A percentile compares a stretch with the other conserved stretches of the same genome.
Evolutionary conservation across 2,113 vertebrate genomes (phyloP).

Genomic region (Lepisosteus oculatus): DNA sequence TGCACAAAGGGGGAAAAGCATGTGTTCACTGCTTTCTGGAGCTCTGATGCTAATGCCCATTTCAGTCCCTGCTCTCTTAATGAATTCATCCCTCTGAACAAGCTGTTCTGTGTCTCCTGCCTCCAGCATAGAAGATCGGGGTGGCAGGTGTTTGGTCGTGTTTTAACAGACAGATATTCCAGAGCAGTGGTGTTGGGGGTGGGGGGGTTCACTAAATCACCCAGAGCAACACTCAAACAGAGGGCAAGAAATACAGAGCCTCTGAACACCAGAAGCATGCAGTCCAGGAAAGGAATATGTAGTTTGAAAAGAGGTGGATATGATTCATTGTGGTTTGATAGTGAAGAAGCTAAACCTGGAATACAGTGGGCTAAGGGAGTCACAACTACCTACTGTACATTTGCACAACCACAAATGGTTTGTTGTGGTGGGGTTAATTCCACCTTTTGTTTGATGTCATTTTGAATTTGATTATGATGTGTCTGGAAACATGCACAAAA

Average conservation of each 20-base stretch:
- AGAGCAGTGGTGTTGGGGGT: not conserved
- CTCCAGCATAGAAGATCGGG: not conserved
- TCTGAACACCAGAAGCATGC: not conserved
- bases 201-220: not conserved
- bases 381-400: too few relatives aligned
- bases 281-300: not conserved
- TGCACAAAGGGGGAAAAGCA: too few relatives aligned
- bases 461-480: too few relatives aligned
- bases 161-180: not conserved
- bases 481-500: too few relatives aligned
- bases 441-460: too few relatives aligned
- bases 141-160: not conserved
- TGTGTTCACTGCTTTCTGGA: not conserved
- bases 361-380: too few relatives aligned
- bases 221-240: not conserved
- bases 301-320: too few relatives aligned
- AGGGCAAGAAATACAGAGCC: not conserved
- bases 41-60: not conserved
- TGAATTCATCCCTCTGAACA: not conserved
- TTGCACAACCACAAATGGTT: too few relatives aligned
- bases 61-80: not conserved
- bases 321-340: too few relatives aligned
- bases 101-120: not conserved
- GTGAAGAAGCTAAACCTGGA: too few relatives aligned
- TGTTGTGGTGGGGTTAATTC: too few relatives aligned